Conservation (phyloP, 2,113 vertebrate genomes). For the Megaptera novaeangliae region DNA sequence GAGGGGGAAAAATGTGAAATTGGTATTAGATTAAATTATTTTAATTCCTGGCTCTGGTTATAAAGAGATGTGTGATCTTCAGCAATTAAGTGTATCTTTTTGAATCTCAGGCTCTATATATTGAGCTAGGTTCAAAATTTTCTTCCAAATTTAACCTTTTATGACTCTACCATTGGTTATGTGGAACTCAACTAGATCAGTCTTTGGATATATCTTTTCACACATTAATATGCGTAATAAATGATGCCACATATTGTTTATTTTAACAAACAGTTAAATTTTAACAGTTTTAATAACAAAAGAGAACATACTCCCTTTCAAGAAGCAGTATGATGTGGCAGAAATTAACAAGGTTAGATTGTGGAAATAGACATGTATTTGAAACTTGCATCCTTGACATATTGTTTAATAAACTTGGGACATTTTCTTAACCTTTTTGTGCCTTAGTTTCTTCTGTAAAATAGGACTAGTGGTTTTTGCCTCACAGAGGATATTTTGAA, state of each 20-base stretch:
- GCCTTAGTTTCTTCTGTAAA: not conserved
- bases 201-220: not conserved
- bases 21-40: not conserved
- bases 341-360: not conserved
- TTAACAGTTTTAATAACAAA: not conserved
- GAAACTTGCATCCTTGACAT: not conserved
- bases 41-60: not conserved
- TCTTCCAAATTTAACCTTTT: not conserved
- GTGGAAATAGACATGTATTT: not conserved
- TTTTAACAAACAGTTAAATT: not conserved
- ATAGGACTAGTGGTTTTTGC: not conserved
- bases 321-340: not conserved
- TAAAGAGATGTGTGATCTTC: not conserved
- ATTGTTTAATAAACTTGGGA: not conserved
- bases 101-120: not conserved
- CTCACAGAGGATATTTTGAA: not conserved
- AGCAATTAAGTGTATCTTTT: not conserved
- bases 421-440: not conserved
- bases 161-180: not conserved
- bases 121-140: not conserved
- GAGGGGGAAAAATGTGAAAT: not conserved
- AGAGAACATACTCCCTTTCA: not conserved
- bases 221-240: not conserved
- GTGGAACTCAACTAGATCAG: not conserved
- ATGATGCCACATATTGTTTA: not conserved